These are phyloP conservation scores for Zygaena filipendulae DNA, from an alignment of 2,888 invertebrate species.

Conservation along the genomic window DNA sequence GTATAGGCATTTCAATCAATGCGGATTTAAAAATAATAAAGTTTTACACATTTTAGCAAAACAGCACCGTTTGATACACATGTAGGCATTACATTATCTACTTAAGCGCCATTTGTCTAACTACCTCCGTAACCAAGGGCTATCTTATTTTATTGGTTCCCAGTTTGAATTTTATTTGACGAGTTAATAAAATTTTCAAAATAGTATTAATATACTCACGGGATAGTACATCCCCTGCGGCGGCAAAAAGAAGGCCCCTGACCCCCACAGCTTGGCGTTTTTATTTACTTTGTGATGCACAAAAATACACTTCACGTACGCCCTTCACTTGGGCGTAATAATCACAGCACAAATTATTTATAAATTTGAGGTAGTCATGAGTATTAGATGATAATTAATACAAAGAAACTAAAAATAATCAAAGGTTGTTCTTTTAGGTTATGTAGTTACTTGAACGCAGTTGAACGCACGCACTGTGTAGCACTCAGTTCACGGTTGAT, in stretches of 20 bases:
- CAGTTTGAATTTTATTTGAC: no score
- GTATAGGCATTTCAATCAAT: no score
- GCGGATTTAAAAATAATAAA: no score
- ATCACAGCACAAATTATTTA: slow-evolving; percentile 58
- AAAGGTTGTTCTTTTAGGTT: slow-evolving; percentile 57
- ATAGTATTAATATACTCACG: slow-evolving; percentile 76
- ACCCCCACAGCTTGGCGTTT: slow-evolving; percentile 97
- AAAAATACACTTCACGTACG: slow-evolving; percentile 66
- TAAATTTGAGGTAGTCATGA: slow-evolving; percentile 60
- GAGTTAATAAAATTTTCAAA: slow-evolving; percentile 7
- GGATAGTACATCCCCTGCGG: slow-evolving; percentile 97
- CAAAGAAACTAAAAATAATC: slow-evolving; percentile 40
- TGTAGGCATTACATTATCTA: no score
- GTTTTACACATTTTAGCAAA: no score
- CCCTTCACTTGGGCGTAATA: slow-evolving; percentile 49
- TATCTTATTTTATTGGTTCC: not conserved
- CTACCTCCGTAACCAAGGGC: not conserved
- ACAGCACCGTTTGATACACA: no score
- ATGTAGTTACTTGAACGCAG: slow-evolving; percentile 59
- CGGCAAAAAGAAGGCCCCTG: slow-evolving; percentile 95
- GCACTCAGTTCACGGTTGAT: slow-evolving; percentile 63
- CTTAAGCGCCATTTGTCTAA: not conserved
- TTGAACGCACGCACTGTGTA: slow-evolving; percentile 64
- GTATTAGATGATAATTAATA: slow-evolving; percentile 44
- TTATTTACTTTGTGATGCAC: slow-evolving; percentile 70